Percentiles rank a stretch among this genome's conserved stretches.
Evolutionary conservation across 2,797 vertebrate genomes (phyloP).

Genomic region (Silurus aristotelis): DNA sequence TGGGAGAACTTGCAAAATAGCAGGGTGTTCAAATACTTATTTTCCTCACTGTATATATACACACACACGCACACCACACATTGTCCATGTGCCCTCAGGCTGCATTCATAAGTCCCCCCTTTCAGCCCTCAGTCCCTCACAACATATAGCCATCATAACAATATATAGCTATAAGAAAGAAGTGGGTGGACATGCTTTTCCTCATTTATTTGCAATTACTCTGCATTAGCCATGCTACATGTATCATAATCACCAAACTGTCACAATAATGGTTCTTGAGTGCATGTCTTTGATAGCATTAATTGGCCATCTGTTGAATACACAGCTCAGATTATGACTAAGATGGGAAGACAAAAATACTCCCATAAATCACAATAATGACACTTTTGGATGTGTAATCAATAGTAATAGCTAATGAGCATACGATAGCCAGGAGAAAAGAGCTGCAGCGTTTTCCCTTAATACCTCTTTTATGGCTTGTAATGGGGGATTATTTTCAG

Average conservation of each 20-base stretch:
- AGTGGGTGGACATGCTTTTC: slow-evolving; percentile 3
- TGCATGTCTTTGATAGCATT: slow-evolving; percentile 48
- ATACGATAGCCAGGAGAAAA: not conserved
- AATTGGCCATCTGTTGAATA: slow-evolving; percentile 56
- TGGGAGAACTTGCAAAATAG: too few species aligned
- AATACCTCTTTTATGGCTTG: not conserved
- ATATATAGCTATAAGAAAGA: not conserved
- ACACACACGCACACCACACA: too few species aligned
- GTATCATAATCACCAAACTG: slow-evolving; percentile 56
- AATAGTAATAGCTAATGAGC: slow-evolving; percentile 44
- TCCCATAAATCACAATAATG: slow-evolving; percentile 44
- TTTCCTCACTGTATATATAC: too few species aligned
- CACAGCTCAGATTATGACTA: slow-evolving; percentile 33
- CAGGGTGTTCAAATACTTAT: too few species aligned
- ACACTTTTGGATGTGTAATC: slow-evolving; percentile 36
- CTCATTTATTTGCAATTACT: slow-evolving; percentile 47
- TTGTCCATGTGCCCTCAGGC: not conserved
- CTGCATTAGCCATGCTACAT: slow-evolving; percentile 52
- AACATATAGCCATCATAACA: not conserved
- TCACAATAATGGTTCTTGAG: slow-evolving; percentile 46
- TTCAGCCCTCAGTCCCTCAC: not conserved
- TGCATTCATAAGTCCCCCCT: not conserved
- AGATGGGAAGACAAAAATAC: slow-evolving; percentile 23
- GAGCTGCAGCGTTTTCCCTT: not conserved
- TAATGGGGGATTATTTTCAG: not conserved